A percentile compares a stretch with the other conserved stretches of the same genome.
Evolutionary conservation across 2,888 invertebrate species (phyloP).

Genomic region (Caenorhabditis japonica): DNA sequence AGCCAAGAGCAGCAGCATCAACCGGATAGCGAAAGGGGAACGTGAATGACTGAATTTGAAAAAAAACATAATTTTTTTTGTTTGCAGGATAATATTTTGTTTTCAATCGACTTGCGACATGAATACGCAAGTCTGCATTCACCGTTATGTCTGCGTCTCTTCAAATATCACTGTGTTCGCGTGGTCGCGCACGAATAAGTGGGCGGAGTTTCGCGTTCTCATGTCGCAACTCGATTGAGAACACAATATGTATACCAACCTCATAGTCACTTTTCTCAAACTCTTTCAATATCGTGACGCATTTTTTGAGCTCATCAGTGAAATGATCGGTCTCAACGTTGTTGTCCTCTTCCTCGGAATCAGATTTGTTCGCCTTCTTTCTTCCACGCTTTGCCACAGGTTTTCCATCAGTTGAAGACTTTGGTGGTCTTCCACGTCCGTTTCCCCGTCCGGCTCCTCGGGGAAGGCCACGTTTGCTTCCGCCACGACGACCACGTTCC

Average conservation of each 20-base stretch:
- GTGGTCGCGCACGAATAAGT: too few species aligned
- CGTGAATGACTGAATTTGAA: constrained; percentile 21
- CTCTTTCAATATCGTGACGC: constrained; percentile 4
- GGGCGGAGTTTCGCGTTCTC: too few species aligned
- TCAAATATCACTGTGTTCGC: too few species aligned
- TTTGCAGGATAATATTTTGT: too few species aligned
- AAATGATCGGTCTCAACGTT: constrained; percentile 15
- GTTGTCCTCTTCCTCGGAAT: constrained; percentile 23
- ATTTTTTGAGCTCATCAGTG: constrained; percentile 34
- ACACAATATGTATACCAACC: constrained; percentile 3
- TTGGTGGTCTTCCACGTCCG: constrained; percentile 1
- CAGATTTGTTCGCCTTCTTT: constrained; percentile 17
- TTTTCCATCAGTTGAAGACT: neutral
- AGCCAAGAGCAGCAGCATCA: constrained; percentile 91
- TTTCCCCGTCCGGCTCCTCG: constrained; percentile 10
- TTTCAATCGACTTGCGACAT: too few species aligned
- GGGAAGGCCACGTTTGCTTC: too few species aligned
- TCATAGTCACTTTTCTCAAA: constrained; percentile 14
- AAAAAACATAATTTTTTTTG: too few species aligned
- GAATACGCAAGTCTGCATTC: too few species aligned
- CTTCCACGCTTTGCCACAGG: constrained; percentile 25
- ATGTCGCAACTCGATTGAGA: neutral
- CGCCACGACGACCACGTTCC: constrained; percentile 11
- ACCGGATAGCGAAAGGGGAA: constrained; percentile 96
- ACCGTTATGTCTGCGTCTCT: too few species aligned